phyloP scores from a whole-genome alignment of 2,113 vertebrate species.

The Alaudala cheleensis region DNA sequence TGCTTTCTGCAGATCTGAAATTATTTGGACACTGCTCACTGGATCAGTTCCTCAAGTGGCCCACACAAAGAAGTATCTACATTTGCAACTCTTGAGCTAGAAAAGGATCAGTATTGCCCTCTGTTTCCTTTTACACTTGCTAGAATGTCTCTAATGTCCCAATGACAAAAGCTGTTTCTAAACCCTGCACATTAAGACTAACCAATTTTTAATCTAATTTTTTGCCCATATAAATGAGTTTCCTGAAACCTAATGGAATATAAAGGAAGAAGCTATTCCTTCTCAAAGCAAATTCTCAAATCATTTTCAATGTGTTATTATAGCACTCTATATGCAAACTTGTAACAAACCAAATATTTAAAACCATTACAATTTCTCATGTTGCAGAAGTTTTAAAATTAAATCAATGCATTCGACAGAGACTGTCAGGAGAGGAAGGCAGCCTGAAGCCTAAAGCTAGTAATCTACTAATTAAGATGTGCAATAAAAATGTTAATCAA shows the following conservation, averaged over 20 bases:
- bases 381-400: background rate
- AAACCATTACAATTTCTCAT: background rate
- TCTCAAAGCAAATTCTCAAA: background rate
- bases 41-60: background rate
- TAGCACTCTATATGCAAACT: background rate
- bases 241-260: background rate
- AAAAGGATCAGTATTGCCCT: background rate
- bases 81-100: background rate
- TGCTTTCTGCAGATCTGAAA: background rate
- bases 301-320: background rate
- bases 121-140: background rate
- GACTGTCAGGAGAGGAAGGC: background rate
- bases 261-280: background rate
- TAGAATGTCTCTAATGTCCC: background rate
- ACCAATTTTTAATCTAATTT: background rate
- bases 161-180: background rate
- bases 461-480: conserved; percentile 54
- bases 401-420: background rate
- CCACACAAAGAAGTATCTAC: background rate
- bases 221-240: background rate
- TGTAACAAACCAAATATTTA: background rate
- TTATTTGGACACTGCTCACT: background rate
- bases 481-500: conserved; percentile 59
- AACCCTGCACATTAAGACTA: background rate
- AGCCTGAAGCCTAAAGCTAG: conserved; percentile 22